Conservation (phyloP, 2,797 vertebrate genomes). For the Myotis planiceps region DNA sequence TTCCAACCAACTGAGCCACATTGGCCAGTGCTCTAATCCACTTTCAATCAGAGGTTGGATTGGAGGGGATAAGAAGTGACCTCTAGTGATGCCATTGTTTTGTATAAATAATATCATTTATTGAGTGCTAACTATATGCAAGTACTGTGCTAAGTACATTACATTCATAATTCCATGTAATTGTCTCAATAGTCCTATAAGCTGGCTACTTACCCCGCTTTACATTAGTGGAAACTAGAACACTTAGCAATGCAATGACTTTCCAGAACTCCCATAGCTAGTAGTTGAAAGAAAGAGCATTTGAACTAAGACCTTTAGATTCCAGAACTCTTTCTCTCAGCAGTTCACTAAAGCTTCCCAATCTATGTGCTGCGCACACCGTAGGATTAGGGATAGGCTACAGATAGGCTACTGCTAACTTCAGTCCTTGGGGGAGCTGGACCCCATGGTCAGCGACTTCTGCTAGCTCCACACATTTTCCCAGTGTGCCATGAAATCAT, state of each 20-base stretch:
- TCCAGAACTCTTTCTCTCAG: background rate
- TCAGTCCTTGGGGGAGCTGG: background rate
- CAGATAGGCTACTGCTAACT: background rate
- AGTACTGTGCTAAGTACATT: background rate
- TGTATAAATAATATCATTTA: background rate
- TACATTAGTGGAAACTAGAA: background rate
- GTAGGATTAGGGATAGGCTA: background rate
- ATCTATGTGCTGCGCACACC: background rate
- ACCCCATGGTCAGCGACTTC: background rate
- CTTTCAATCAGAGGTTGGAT: background rate
- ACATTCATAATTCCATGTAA: background rate
- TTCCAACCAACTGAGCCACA: background rate
- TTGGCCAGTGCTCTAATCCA: background rate
- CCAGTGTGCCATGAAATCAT: background rate
- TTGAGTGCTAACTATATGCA: background rate
- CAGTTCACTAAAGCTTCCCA: background rate
- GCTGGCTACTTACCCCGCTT: background rate
- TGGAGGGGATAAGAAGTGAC: background rate
- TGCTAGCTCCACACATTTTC: background rate
- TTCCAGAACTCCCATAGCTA: background rate
- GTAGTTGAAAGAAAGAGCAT: slow-evolving; percentile 12
- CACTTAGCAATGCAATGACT: background rate
- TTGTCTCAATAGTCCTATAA: background rate
- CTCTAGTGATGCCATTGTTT: background rate
- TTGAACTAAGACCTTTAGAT: background rate